Evolutionary conservation across 2,113 vertebrate genomes (phyloP).

Genomic region (Anarhynchus alexandrinus): DNA sequence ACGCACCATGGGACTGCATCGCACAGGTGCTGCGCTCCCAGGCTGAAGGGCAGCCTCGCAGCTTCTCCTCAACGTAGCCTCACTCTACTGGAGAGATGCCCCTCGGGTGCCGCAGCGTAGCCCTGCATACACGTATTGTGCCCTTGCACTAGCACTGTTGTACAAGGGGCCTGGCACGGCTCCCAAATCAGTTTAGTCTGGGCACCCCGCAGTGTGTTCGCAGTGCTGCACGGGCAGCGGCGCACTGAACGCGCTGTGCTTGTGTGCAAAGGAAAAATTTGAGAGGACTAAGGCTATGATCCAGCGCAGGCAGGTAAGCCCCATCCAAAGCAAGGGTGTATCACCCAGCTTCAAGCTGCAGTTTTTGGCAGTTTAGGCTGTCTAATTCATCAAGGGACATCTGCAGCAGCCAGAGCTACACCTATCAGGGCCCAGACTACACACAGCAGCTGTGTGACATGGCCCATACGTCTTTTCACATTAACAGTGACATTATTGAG

Average conservation of each 20-base stretch:
- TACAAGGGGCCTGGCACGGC: fast-evolving
- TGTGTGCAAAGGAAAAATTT: background rate
- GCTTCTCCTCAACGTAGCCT: background rate
- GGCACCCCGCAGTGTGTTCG: fast-evolving
- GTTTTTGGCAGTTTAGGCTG: background rate
- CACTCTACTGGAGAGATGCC: background rate
- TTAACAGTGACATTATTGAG: background rate
- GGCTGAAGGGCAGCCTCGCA: background rate
- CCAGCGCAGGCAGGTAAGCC: fast-evolving
- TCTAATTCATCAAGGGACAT: background rate
- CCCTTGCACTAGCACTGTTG: fast-evolving
- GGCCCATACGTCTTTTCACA: background rate
- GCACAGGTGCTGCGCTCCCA: background rate
- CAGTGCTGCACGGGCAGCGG: fast-evolving
- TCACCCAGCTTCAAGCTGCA: background rate
- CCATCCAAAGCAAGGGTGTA: fast-evolving
- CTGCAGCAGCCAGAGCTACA: background rate
- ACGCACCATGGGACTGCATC: fast-evolving
- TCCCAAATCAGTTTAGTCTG: fast-evolving
- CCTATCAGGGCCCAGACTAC: background rate
- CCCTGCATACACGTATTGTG: fast-evolving
- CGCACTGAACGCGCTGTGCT: too few relatives aligned
- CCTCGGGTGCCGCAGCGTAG: fast-evolving
- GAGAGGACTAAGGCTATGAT: background rate
- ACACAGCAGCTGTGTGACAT: background rate